Evolutionary conservation across 2,113 vertebrate species (phyloP), one percentile per base, ranked within the genome.

Genomic region (Odobenus rosmarus): DNA sequence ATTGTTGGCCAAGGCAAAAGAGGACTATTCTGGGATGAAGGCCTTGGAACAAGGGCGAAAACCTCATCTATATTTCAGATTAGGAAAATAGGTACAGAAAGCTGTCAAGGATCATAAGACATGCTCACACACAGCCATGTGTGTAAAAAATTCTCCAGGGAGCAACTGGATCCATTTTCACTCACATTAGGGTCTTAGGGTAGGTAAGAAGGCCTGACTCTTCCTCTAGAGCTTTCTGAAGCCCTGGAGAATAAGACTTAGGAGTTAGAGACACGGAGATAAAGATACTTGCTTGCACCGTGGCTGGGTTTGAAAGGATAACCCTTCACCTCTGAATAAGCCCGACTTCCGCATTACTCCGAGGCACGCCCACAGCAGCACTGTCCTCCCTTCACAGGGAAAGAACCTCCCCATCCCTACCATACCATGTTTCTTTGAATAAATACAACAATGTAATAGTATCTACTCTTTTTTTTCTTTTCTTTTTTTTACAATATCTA

Each of bases 331-430:
- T 19, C 39, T 71, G 26, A 18, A 53, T 61, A 89, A 95, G 10
- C 7, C 57, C 26, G 19, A 51, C 15, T 69, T 67, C 11, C 7
- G 26, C 2, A 0, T 5, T 83, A 31, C 11, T 83, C 61, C 62
- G 4, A 69, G 26, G 19, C 3, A 55, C 2, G 19, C 2, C 23
- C 4, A 2, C 0, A 15, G 7, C 23, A 13, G 11, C 8, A 2
- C 4, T 24, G 28, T 7, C 49, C 77, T 36, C 67, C 7, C 14
- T 15, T 36, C 23, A 31, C 11, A 19, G 3, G 14, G 92, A 90
- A 79, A 61, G 16, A 31, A 89, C 77, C 7, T 93, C 8, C 4
- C 33, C 12, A 53, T 64, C 5, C 4, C 4, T 19, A 59, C 5
- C 14, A 4, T 24, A 64, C 4, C 14, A 1, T 64, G 82, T 61